Conservation (phyloP, 2,888 invertebrate genomes). For the Erebia aethiops region DNA sequence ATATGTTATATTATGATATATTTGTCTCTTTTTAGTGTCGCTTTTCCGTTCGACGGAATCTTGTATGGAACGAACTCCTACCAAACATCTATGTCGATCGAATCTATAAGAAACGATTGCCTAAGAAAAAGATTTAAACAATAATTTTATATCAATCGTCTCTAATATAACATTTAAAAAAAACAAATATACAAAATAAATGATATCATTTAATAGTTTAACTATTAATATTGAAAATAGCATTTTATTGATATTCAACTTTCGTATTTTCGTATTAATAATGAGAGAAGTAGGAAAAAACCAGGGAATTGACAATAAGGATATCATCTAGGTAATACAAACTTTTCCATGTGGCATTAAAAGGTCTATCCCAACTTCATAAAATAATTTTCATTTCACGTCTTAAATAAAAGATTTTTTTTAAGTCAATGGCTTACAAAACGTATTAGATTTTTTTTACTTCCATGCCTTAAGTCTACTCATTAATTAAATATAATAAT, state of each 20-base stretch:
- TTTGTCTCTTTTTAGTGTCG: no score
- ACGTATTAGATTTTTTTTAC: no score
- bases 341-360: constrained; percentile 19
- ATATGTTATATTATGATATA: no score
- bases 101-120: no score
- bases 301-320: constrained; percentile 69
- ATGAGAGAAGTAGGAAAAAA: constrained; percentile 44
- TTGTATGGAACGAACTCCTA: no score
- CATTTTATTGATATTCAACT: constrained; percentile 26
- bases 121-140: no score
- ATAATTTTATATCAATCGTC: background rate
- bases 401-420: background rate
- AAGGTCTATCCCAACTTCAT: constrained; percentile 4
- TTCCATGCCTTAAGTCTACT: no score
- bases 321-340: constrained; percentile 40
- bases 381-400: background rate
- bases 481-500: background rate
- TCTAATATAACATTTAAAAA: background rate
- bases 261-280: constrained; percentile 23
- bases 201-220: background rate
- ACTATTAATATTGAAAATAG: background rate
- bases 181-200: background rate
- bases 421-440: no score
- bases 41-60: no score
- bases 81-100: no score